Evolutionary conservation across 2,797 vertebrate genomes (phyloP).

Genomic region (Helicolenus hilgendorfi): DNA sequence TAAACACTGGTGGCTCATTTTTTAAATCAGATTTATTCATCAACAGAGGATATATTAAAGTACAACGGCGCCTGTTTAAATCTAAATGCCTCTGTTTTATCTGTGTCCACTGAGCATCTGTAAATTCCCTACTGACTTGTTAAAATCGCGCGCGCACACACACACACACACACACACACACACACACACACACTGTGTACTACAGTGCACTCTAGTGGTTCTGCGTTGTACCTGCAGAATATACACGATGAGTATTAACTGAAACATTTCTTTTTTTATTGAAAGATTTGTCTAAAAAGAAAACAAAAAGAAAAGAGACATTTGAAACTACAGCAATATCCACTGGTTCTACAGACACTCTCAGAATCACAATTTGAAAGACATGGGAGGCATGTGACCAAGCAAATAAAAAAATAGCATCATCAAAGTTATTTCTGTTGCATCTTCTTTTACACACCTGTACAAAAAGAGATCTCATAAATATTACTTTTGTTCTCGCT

Average conservation of each 20-base stretch:
- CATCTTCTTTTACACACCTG: conserved; percentile 89
- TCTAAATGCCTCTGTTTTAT: not conserved
- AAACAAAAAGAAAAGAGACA: conserved; percentile 93
- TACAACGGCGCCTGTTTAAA: not conserved
- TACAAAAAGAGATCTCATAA: conserved; percentile 90
- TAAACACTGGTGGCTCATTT: not conserved
- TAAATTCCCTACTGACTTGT: not conserved
- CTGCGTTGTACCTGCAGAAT: not conserved
- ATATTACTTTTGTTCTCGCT: conserved; percentile 84
- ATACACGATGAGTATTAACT: not conserved
- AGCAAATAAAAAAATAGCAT: conserved; percentile 92
- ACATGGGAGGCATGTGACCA: conserved; percentile 89
- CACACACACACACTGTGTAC: not conserved
- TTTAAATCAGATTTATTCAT: not conserved
- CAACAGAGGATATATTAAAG: not conserved
- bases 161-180: not conserved
- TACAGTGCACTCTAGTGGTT: conserved; percentile 65
- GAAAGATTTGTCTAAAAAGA: conserved; percentile 98
- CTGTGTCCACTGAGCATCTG: not conserved
- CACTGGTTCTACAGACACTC: conserved; percentile 98
- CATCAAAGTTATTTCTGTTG: conserved; percentile 88
- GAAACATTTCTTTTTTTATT: conserved; percentile 91
- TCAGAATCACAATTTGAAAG: conserved; percentile 91
- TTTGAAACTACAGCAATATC: conserved; percentile 97
- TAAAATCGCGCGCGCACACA: not conserved